Evolutionary conservation across 2,113 vertebrate genomes (phyloP), one percentile per base, ranked within the genome.

Genomic region (Neodontobutis hainanensis): DNA sequence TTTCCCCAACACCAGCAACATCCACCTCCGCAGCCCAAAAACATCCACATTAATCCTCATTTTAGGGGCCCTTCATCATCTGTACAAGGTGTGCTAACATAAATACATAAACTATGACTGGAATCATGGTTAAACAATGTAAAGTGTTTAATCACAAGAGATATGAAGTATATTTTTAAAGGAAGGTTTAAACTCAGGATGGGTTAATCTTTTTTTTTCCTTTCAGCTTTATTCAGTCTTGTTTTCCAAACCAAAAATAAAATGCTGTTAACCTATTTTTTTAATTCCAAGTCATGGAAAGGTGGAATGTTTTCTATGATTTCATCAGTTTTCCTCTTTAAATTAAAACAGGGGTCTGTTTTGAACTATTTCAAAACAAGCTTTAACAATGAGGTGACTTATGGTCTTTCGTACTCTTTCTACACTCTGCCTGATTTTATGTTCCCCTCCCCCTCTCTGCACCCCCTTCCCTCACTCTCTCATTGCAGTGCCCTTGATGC

Each of bases 31-130:
- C 95, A 97, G 77, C 93, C 96, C 61, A 99, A 98, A 91, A 98
- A 98, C 82, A 99, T 99, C 68, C 97, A 99, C 85, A 99, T 99
- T 83, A 99, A 99, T 73, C 97, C 97, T 0, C 97, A 99, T 92
- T 99, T 99, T 91, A 95, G 96, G 91, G 97, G 97, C 42, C 94
- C 95, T 0, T 93, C 96, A 61, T 92, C 95, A 0, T 93, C 97
- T 16, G 95, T 95, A 1, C 96, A 97, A 96, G 97, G 97, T 98
- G 82, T 12, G 83, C 19, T 15, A 48, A 40, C 8, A 44, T 46
- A 6, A 35, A 51, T 16, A 40, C 8, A 44, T 46, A 6, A 35
- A 51, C 32, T 6, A 1, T 32, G 32, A 74, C 9, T 40, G 8
- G 27, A 52, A 8, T 40, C 8, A 40, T 40, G 38, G 38, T 40